Conservation (phyloP, 1,140 invertebrate species). For the Diorhabda sublineata region DNA sequence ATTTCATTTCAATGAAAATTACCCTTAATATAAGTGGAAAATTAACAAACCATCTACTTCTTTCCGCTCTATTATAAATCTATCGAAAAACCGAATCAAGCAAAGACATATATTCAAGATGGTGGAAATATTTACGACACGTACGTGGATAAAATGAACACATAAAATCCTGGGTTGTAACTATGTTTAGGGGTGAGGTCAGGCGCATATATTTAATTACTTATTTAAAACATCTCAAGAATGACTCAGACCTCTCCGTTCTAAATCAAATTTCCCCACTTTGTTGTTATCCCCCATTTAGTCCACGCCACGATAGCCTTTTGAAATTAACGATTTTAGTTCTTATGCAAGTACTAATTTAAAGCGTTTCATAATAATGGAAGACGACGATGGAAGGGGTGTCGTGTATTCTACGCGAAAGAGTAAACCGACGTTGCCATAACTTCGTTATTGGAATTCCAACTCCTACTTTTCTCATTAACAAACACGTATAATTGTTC, state of each 20-base stretch:
- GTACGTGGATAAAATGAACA: not conserved
- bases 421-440: not conserved
- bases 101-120: too few relatives aligned
- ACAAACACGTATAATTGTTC: too few relatives aligned
- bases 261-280: conserved; percentile 15
- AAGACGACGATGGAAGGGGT: not conserved
- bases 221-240: conserved; percentile 5
- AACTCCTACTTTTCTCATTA: too few relatives aligned
- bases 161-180: not conserved
- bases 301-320: not conserved
- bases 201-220: conserved; percentile 8
- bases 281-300: not conserved
- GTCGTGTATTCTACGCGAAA: not conserved
- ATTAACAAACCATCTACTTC: too few relatives aligned
- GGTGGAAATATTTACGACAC: too few relatives aligned
- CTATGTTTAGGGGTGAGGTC: not conserved
- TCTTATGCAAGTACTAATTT: too few relatives aligned
- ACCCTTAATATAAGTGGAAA: too few relatives aligned
- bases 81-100: too few relatives aligned
- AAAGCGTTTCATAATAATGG: not conserved
- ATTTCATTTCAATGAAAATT: too few relatives aligned
- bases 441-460: too few relatives aligned
- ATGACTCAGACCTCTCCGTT: conserved; percentile 9
- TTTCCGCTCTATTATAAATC: too few relatives aligned
- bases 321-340: too few relatives aligned